Conservation (phyloP, 2,113 vertebrate genomes). For the Actinemys pallida region DNA sequence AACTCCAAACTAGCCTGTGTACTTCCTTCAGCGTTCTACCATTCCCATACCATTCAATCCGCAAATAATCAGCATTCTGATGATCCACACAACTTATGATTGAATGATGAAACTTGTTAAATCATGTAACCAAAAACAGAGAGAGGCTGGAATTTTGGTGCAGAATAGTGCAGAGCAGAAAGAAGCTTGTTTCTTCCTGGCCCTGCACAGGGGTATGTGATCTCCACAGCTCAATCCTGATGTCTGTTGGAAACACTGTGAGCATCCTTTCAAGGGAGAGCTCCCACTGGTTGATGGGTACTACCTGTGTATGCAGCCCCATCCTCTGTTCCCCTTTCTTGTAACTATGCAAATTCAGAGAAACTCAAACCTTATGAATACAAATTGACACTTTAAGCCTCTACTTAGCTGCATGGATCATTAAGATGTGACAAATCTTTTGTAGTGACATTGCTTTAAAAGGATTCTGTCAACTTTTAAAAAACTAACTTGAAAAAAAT, state of each 20-base stretch:
- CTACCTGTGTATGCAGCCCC: neutral
- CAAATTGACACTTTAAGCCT: neutral
- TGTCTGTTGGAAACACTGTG: neutral
- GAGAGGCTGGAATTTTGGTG: neutral
- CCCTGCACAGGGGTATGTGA: neutral
- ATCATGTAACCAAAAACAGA: neutral
- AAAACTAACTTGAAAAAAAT: neutral
- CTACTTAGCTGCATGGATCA: neutral
- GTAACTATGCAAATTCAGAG: neutral
- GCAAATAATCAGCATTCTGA: neutral
- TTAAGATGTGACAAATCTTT: neutral
- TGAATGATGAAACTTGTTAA: neutral
- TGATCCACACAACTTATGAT: neutral
- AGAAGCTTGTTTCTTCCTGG: neutral
- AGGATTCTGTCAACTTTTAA: fast-evolving
- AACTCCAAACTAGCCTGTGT: neutral
- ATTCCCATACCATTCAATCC: neutral
- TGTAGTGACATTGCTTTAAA: neutral
- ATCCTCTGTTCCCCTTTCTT: neutral
- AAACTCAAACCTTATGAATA: neutral
- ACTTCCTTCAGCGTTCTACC: neutral
- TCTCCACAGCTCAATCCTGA: neutral
- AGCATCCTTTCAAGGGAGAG: neutral
- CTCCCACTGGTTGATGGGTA: fast-evolving
- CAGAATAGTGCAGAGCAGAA: neutral